A percentile compares a stretch with the other conserved stretches of the same genome.
phyloP scores from a whole-genome alignment of 2,113 vertebrate genomes.

The Zapus hudsonius region DNA sequence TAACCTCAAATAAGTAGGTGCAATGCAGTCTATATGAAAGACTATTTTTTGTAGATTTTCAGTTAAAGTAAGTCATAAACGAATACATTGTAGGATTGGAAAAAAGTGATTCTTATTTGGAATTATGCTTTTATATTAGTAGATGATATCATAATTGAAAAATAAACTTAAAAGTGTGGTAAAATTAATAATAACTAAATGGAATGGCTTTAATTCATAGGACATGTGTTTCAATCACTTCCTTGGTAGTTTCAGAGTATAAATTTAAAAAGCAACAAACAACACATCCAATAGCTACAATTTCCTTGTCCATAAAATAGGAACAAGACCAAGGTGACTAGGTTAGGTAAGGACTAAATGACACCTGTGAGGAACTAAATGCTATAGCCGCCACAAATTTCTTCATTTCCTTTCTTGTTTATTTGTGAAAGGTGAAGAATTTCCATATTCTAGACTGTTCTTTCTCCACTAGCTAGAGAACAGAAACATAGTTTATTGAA shows the following conservation, averaged over 20 bases:
- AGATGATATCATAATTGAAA: not conserved
- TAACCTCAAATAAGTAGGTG: not conserved
- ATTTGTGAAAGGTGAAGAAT: not conserved
- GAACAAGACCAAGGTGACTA: not conserved
- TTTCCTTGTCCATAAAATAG: slow-evolving; percentile 1
- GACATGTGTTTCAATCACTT: not conserved
- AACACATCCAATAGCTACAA: not conserved
- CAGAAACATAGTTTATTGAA: slow-evolving; percentile 72
- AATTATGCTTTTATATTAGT: not conserved
- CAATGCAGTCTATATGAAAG: not conserved
- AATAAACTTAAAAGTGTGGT: not conserved
- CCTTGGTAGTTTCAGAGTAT: not conserved
- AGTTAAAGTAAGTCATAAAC: not conserved
- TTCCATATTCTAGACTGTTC: not conserved
- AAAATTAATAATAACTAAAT: not conserved
- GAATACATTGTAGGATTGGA: not conserved
- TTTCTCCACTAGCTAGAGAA: slow-evolving; percentile 54
- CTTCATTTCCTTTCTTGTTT: slow-evolving; percentile 6
- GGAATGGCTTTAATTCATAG: not conserved
- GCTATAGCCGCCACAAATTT: not conserved
- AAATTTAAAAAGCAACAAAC: too few species aligned
- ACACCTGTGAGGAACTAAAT: not conserved
- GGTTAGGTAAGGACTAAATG: slow-evolving; percentile 16
- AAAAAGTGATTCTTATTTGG: not conserved
- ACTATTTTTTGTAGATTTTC: not conserved